Evolutionary conservation across 2,888 invertebrate genomes (phyloP).

Genomic region (Polymixis flavicincta): DNA sequence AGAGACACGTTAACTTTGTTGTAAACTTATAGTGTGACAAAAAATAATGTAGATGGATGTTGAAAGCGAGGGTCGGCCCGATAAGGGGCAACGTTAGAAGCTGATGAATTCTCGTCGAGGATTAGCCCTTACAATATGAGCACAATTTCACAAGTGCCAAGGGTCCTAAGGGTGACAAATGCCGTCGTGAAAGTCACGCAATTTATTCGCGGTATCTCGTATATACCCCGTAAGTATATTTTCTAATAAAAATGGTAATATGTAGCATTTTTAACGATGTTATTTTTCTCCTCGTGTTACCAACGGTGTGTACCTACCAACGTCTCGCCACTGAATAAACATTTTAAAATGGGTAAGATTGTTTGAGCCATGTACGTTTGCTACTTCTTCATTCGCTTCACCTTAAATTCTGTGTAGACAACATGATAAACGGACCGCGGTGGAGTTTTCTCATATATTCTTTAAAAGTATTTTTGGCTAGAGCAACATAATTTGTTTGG

Average conservation of each 20-base stretch:
- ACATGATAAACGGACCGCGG: constrained; percentile 62
- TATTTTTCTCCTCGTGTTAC: constrained; percentile 70
- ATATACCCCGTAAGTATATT: constrained; percentile 78
- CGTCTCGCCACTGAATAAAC: constrained; percentile 65
- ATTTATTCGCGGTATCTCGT: constrained; percentile 79
- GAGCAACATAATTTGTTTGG: constrained; percentile 56
- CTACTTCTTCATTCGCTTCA: constrained; percentile 54
- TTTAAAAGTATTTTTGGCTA: constrained; percentile 60
- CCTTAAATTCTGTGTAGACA: constrained; percentile 61
- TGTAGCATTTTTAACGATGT: constrained; percentile 79
- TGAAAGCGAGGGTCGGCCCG: constrained; percentile 77
- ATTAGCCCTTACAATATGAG: constrained; percentile 90
- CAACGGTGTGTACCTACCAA: constrained; percentile 8
- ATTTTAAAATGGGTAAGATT: constrained; percentile 66
- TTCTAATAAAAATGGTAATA: constrained; percentile 88
- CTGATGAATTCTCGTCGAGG: constrained; percentile 87
- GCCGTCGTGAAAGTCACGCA: constrained; percentile 78
- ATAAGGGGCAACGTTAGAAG: constrained; percentile 82
- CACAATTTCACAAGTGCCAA: constrained; percentile 86
- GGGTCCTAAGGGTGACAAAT: constrained; percentile 85
- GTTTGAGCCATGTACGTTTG: constrained; percentile 46
- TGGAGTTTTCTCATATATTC: constrained; percentile 63
- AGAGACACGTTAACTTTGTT: constrained; percentile 63
- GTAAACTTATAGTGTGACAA: constrained; percentile 74
- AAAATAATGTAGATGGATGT: constrained; percentile 80